Evolutionary conservation across 2,113 vertebrate genomes (phyloP).

Genomic region (Scytalopus superciliaris): DNA sequence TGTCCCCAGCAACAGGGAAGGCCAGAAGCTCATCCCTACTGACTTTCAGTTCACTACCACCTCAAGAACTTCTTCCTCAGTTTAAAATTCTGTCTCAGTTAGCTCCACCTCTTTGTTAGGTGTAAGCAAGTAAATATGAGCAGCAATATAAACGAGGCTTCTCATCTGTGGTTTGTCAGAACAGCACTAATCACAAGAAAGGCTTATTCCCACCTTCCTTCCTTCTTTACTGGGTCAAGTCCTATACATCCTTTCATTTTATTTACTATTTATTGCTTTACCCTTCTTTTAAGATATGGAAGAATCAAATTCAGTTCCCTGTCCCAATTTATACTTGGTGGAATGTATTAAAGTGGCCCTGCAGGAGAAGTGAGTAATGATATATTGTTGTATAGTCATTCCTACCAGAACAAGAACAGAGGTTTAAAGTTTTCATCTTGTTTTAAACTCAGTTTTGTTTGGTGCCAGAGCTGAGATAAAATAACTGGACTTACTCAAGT

Average conservation of each 20-base stretch:
- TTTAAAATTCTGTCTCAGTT: neutral
- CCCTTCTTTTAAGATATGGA: neutral
- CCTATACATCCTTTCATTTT: neutral
- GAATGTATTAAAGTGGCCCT: neutral
- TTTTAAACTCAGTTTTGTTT: neutral
- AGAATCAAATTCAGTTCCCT: neutral
- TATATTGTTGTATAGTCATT: neutral
- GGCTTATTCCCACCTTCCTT: neutral
- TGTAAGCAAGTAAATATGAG: neutral
- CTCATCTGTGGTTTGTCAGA: fast-evolving
- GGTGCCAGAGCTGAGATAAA: neutral
- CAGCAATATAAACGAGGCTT: neutral
- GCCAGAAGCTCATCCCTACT: neutral
- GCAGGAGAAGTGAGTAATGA: neutral
- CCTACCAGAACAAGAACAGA: neutral
- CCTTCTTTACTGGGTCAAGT: neutral
- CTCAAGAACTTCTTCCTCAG: neutral
- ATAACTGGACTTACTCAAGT: neutral
- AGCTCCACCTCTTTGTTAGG: neutral
- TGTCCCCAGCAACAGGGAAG: neutral
- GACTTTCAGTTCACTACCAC: neutral
- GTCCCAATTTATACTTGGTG: neutral
- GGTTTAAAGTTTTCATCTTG: neutral
- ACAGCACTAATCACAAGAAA: neutral
- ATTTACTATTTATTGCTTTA: neutral